phyloP scores from a whole-genome alignment of 2,888 invertebrate species.

The Gryllus longicercus region DNA sequence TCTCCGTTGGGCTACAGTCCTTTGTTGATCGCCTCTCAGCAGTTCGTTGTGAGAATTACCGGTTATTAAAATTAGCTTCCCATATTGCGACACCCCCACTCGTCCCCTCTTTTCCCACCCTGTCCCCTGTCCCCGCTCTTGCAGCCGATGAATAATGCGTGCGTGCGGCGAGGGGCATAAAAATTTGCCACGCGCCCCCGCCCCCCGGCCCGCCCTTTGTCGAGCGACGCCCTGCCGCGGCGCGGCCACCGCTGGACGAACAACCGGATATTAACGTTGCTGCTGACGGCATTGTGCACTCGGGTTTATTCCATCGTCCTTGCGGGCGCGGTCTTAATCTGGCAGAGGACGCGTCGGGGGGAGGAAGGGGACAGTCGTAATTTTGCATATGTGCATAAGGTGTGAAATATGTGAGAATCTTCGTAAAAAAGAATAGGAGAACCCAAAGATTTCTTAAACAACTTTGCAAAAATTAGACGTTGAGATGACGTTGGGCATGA shows the following conservation, averaged over 20 bases:
- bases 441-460: no score
- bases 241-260: background rate
- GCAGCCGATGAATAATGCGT: background rate
- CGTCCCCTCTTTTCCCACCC: background rate
- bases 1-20: background rate
- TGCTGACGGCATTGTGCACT: background rate
- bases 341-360: no score
- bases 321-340: no score
- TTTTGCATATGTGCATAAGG: no score
- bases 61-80: constrained; percentile 17
- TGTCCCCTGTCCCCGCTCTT: background rate
- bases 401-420: no score
- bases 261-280: background rate
- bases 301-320: no score
- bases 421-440: no score
- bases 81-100: background rate
- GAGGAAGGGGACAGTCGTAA: no score
- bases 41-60: constrained; percentile 4
- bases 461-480: no score
- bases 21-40: background rate
- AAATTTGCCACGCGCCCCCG: background rate
- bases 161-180: background rate
- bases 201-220: background rate
- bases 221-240: background rate
- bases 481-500: no score